Conservation (phyloP, 1,140 invertebrate species). For the Ceratoteleas bidentatus region DNA sequence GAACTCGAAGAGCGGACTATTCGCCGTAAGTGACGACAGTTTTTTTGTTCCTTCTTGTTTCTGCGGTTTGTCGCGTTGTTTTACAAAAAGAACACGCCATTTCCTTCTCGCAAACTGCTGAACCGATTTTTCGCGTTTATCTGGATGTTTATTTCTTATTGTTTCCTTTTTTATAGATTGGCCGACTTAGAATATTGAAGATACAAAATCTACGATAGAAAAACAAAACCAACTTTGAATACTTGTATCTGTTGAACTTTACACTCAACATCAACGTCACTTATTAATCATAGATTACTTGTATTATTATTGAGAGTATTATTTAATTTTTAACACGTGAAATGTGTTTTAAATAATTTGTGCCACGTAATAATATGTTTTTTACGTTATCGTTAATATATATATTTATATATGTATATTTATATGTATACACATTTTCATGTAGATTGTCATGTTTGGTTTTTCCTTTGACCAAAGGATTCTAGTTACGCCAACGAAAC, state of each 20-base stretch:
- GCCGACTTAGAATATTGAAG: conserved; percentile 80
- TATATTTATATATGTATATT: conserved; percentile 63
- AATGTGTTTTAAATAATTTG: conserved; percentile 46
- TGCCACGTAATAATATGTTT: conserved; percentile 46
- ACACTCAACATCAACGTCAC: conserved; percentile 77
- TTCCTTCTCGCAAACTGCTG: conserved; percentile 22
- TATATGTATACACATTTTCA: conserved; percentile 59
- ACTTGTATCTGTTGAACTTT: conserved; percentile 69
- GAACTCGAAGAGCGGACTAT: conserved; percentile 65
- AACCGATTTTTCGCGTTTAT: neutral
- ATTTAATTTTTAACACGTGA: conserved; percentile 52
- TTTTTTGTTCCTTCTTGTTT: conserved; percentile 13
- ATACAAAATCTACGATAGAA: conserved; percentile 82
- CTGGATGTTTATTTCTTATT: conserved; percentile 7
- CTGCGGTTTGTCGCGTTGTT: conserved; percentile 23
- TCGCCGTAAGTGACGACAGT: conserved; percentile 34
- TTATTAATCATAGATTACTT: conserved; percentile 61
- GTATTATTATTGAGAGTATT: conserved; percentile 54
- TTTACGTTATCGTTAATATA: conserved; percentile 62
- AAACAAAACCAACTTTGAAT: conserved; percentile 79
- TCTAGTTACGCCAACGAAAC: conserved; percentile 27
- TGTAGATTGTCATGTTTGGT: conserved; percentile 78
- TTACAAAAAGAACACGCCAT: conserved; percentile 43
- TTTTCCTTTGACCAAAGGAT: conserved; percentile 41
- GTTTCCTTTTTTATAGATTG: conserved; percentile 74